Evolutionary conservation across 2,888 invertebrate species (phyloP).

Genomic region (Apotomis capreana): DNA sequence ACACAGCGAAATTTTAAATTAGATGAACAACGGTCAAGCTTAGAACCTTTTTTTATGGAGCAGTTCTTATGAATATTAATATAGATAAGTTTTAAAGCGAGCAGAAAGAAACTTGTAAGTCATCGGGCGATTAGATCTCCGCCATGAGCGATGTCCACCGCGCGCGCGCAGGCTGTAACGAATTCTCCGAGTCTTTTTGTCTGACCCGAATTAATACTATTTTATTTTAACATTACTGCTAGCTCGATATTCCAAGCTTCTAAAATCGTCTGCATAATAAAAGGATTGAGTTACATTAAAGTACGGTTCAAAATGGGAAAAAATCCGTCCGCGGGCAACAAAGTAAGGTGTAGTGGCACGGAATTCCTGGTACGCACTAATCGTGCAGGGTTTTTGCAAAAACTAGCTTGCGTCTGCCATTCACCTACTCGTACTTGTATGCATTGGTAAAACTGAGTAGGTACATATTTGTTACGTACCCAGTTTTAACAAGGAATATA

Average conservation of each 20-base stretch:
- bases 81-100: constrained; percentile 27
- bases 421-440: neutral
- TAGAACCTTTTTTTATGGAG: constrained; percentile 23
- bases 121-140: constrained; percentile 37
- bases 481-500: no score
- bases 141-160: constrained; percentile 37
- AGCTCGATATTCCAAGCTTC: neutral
- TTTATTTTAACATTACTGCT: neutral
- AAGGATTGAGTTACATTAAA: neutral
- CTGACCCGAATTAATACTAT: neutral
- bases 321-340: neutral
- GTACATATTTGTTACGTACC: no score
- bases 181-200: constrained; percentile 7
- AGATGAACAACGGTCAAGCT: constrained; percentile 27
- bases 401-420: neutral
- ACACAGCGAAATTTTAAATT: constrained; percentile 26
- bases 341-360: constrained; percentile 7
- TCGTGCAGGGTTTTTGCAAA: neutral
- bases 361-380: neutral
- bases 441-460: no score
- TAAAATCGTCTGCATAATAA: neutral
- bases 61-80: constrained; percentile 41
- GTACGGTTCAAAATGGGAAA: neutral
- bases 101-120: constrained; percentile 35
- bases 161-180: constrained; percentile 24